Evolutionary conservation across 2,888 invertebrate species (phyloP).

Genomic region (Drosophila sordidapex): DNA sequence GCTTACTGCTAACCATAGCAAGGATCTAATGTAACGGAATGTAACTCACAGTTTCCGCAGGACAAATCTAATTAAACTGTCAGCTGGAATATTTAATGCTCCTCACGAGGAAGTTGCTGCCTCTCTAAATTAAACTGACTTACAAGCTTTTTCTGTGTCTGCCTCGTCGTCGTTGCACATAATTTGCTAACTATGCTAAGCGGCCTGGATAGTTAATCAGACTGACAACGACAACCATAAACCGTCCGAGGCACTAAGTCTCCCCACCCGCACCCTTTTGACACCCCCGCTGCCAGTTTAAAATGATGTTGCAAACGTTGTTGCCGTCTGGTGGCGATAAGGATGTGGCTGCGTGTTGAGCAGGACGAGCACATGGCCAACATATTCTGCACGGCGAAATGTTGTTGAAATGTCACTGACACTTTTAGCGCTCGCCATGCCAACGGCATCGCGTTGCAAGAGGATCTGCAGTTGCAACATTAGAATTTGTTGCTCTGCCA

Average conservation of each 20-base stretch:
- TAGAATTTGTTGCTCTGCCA: conserved; percentile 47
- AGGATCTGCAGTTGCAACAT: conserved; percentile 46
- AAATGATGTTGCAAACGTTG: conserved; percentile 30
- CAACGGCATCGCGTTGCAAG: conserved; percentile 21
- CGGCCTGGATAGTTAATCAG: conserved; percentile 47
- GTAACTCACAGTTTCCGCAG: conserved; percentile 1
- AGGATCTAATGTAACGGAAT: background rate
- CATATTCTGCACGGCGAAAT: conserved; percentile 18
- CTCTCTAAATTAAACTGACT: conserved; percentile 10
- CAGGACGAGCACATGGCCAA: conserved; percentile 24
- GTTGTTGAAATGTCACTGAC: conserved; percentile 62
- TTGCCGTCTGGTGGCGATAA: conserved; percentile 7
- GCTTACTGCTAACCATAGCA: background rate
- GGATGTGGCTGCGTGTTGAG: conserved; percentile 3
- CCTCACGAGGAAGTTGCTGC: conserved; percentile 14
- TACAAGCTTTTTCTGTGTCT: conserved; percentile 1
- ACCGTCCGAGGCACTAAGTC: conserved; percentile 21
- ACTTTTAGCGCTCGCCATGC: conserved; percentile 49
- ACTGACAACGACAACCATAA: conserved; percentile 30
- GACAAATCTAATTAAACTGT: conserved; percentile 24
- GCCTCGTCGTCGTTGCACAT: conserved; percentile 14
- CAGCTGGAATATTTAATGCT: conserved; percentile 19
- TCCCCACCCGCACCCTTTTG: background rate
- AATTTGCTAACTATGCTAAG: conserved; percentile 27
- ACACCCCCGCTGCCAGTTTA: conserved; percentile 4